Evolutionary conservation across 2,888 invertebrate species (phyloP), one percentile per base, ranked within the genome.

Genomic region (Axea sp.): DNA sequence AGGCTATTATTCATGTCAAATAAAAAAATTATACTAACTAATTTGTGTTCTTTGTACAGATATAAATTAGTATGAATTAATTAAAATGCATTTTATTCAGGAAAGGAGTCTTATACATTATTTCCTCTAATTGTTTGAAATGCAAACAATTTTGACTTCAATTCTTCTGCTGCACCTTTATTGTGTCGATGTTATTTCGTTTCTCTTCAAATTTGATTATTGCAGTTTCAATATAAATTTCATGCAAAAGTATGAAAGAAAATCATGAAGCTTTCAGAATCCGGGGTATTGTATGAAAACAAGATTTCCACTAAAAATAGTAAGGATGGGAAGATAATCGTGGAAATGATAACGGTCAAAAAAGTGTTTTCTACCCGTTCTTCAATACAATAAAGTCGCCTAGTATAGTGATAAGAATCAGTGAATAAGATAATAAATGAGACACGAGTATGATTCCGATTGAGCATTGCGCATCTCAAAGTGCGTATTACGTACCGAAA

Each of bases 401-500:
- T 14, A 17, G 41, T 17, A 33, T 33, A 12, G 37, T 19, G 47
- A 49, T 28, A 64, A 53, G 43, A 26, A 33, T 33, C 41, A 9
- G 4, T 47, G 57, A 67, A 67, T 67, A 67, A 57, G 57, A 49
- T 67, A 67, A 67, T 57, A 57, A 67, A 47, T 57, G 67, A 57
- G 67, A 67, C 57, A 57, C 33, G 41, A 67, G 57, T 9, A 17
- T 57, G 49, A 43, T 59, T 51, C 51, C 22, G 47, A 59, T 60
- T 53, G 7, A 11, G 9, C 24, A 17, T 22, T 31, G 35, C 37
- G 45, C 22, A 45, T 19, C 35, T 69, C 59, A 19, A 31, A 37
- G 57, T 6, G 35, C 22, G 26, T 8, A 37, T 65, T 55, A 47
- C 45, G n/a, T 39, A 14, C 19, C 14, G 17, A 59, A 60, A 60